Base-by-base conservation (phyloP, 2,797 vertebrate species). In the Onychomys arenicola region DNA sequence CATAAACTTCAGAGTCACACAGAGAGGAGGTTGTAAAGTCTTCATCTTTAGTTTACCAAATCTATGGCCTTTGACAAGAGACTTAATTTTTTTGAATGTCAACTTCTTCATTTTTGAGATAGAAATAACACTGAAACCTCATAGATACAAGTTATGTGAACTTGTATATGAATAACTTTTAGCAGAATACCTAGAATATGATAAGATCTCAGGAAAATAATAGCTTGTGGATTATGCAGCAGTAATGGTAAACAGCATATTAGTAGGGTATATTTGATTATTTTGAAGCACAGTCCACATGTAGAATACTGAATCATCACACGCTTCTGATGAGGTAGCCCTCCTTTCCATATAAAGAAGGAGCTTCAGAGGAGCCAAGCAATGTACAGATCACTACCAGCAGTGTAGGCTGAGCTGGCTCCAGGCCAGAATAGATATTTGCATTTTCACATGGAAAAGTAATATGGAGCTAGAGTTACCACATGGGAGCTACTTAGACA, bases 391-490 rank as follows among this genome's bases (percentile, higher is more conserved):
- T 87, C 43, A 67, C 77, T 87, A 82, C 19, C 3, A 34, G 34
- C n/a, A 61, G 21, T 71, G 57, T 87, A 49, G 69, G 6, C 37
- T 82, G 86, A 94, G 27, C 59, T 78, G 61, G 27, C 67, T 82
- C 67, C 67, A 40, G n/a, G 63, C 52, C 27, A 65, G 32, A 65
- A 29, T 61, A 61, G 92, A 89, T 94, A 96, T 94, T 90, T 96
- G 8, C 27, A 55, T 94, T 90, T 92, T 94, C 59, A 25, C 43
- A 85, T 82, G 80, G 9, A 55, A 83, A 89, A 52, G 23, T 21
- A 49, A 81, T 89, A 55, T 27, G 61, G 16, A 32, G 3, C 29
- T 93, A 84, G 6, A 63, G 23, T 75, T 75, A 89, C 34, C 59
- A 89, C 89, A 88, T 52, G 55, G 43, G 4, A 91, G 16, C 46